Evolutionary conservation across 2,797 vertebrate species (phyloP).

Genomic region (Amblyopsis hoosieri): DNA sequence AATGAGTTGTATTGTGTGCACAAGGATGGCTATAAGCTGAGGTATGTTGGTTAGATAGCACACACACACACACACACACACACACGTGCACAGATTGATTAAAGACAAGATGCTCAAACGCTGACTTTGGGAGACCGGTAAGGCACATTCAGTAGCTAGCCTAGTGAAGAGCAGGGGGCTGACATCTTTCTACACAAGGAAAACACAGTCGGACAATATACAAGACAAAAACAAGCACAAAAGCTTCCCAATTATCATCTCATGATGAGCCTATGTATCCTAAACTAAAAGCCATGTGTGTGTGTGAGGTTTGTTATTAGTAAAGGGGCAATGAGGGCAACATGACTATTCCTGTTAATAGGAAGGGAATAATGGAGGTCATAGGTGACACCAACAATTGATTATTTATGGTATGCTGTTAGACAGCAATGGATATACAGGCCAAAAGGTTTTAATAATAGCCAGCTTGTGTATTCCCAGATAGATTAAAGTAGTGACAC

Average conservation of each 20-base stretch:
- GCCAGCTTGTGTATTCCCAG: neutral
- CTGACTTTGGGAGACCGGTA: conserved; percentile 43
- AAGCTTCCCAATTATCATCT: conserved; percentile 24
- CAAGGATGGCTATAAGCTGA: conserved; percentile 44
- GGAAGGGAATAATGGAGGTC: conserved; percentile 34
- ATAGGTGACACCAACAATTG: conserved; percentile 35
- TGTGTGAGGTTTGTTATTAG: neutral
- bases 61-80: conserved; percentile 33
- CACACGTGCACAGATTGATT: conserved; percentile 47
- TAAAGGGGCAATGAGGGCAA: neutral
- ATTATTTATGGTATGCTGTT: conserved; percentile 22
- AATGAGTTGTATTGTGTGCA: conserved; percentile 25
- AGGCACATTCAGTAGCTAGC: conserved; percentile 22
- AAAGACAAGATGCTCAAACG: conserved; percentile 59
- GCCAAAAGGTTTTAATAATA: conserved; percentile 16
- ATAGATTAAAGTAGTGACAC: too few species aligned
- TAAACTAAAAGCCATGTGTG: neutral
- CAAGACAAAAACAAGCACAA: conserved; percentile 26
- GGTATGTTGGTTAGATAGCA: conserved; percentile 55
- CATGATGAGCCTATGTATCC: neutral
- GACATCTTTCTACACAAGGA: conserved; percentile 38
- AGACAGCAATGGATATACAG: conserved; percentile 20
- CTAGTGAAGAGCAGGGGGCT: conserved; percentile 14
- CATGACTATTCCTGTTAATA: neutral
- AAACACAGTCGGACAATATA: conserved; percentile 27